These are phyloP conservation scores for Brachionus asplanchnoidis DNA, from an alignment of 1,140 invertebrate species.

Conservation along the genomic window DNA sequence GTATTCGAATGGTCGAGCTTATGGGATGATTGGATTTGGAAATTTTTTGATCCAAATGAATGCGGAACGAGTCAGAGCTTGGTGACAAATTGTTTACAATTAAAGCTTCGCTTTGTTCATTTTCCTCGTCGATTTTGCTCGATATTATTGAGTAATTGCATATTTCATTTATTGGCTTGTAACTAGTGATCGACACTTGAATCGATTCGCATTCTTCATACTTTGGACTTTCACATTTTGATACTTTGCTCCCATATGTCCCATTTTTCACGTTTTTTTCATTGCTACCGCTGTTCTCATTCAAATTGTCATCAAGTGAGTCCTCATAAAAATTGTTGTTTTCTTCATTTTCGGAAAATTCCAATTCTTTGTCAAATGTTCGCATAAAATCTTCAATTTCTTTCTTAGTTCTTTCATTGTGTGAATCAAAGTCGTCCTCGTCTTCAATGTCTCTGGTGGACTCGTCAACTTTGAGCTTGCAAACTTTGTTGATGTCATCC, in stretches of 20 bases:
- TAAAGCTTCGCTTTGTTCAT: not conserved
- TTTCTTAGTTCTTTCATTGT: not conserved
- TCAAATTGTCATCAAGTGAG: not conserved
- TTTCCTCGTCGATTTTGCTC: slow-evolving; percentile 21
- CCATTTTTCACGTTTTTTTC: too few species aligned
- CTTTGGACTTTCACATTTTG: not conserved
- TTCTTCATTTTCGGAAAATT: not conserved
- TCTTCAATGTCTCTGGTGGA: not conserved
- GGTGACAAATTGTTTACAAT: not conserved
- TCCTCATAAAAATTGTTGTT: not conserved
- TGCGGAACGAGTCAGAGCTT: not conserved
- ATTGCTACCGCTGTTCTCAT: not conserved
- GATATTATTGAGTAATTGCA: slow-evolving; percentile 16
- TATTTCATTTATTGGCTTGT: slow-evolving; percentile 1
- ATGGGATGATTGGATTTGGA: not conserved
- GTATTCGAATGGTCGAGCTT: slow-evolving; percentile 8
- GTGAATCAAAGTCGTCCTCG: not conserved
- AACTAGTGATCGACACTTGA: not conserved
- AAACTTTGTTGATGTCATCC: slow-evolving; percentile 10
- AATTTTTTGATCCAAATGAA: slow-evolving; percentile 5
- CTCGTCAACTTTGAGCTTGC: not conserved
- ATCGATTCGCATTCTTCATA: slow-evolving; percentile 12
- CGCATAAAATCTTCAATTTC: slow-evolving; percentile 19
- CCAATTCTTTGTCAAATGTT: slow-evolving; percentile 4
- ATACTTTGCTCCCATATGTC: not conserved